Base-by-base conservation (phyloP, 2,888 invertebrate species). In the Lasioglossum oenotherae region DNA sequence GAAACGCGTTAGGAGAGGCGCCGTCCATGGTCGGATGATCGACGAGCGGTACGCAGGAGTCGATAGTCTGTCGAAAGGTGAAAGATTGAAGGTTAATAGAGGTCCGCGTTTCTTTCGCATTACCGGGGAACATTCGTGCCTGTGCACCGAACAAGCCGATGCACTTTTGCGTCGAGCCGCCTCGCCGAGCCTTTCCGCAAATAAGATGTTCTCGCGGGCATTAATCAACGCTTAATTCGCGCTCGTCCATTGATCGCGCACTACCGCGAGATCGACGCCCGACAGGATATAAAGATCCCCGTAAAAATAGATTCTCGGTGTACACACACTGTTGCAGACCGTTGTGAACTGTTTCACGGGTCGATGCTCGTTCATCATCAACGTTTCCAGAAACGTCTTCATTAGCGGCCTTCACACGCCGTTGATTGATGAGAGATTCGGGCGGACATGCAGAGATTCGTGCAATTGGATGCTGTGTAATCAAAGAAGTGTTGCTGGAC, bases 81-180 rank as follows among this genome's bases (percentile, higher is more conserved):
- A 93, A 88, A 92, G 90, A 92, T 92, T 90, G 87, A 84, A 91
- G 92, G 92, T 93, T 93, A 93, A 93, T 93, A 91, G 92, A 92
- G 92, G 91, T 92, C 89, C 87, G 19, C 35, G 78, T 90, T 93
- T 92, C 38, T 89, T 81, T 81, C 84, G 72, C 77, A 76, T 84
- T 86, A 86, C 72, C 64, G 35, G 77, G 71, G 84, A 76, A 79
- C 75, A 81, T 60, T 74, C 80, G 49, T 73, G 75, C 75, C 16
- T 69, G 69, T 41, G 78, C 74, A 74, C 64, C 14, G 73, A 85
- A 64, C 78, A 60, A 71, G 49, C 31, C 53, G 69, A 38, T 73
- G 64, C 60, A 41, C 79, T 78, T 69, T 79, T 71, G 76, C 16
- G 67, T 6, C 67, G 71, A 53, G 74, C 38, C 67, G 60, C 49